Base-by-base conservation (phyloP, 2,113 vertebrate species). In the Peucedramus taeniatus region DNA sequence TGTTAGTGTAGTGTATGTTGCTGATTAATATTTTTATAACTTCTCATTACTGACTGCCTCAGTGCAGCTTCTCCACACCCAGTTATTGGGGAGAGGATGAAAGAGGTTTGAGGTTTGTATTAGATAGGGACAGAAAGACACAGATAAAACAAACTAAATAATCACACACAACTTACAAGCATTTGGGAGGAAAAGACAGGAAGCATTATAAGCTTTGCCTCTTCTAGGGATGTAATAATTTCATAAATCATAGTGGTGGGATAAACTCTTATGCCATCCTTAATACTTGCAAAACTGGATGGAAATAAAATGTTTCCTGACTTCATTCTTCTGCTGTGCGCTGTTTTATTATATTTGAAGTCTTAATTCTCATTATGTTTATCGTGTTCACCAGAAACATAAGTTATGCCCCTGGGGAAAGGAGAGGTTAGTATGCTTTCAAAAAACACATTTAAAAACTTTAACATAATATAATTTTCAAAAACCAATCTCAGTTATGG, bases 221-320 rank as follows among this genome's bases (percentile, higher is more conserved):
- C 44, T 69, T 89, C 45, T 90, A 87, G 74, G 72, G 72, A 68
- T 94, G 50, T 76, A 59, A 42, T 83, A 72, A 78, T 76, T 87
- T 61, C 21, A 27, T 87, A 83, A 89, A 33, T 66, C 86, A 63
- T 35, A 91, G 42, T 84, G 59, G 20, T 80, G 83, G 44, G 82
- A 84, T 93, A 77, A 82, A 63, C 35, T 95, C 37, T 64, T 93
- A 53, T 22, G 31, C 91, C 87, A 93, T 95, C 87, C 93, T 93
- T 93, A 94, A 84, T 90, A 82, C 49, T 64, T 92, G 83, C 61
- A 90, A 91, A 90, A 78, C 56, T 92, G 96, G 92, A 87, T 95
- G 86, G 87, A 95, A 96, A 94, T 96, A 95, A 94, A 96, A 90
- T 90, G 49, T 49, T 68, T 96, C 83, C 86, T 97, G 71, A 88